These are phyloP conservation scores for Microplitis demolitor DNA, from an alignment of 1,140 invertebrate genomes.

Conservation along the genomic window DNA sequence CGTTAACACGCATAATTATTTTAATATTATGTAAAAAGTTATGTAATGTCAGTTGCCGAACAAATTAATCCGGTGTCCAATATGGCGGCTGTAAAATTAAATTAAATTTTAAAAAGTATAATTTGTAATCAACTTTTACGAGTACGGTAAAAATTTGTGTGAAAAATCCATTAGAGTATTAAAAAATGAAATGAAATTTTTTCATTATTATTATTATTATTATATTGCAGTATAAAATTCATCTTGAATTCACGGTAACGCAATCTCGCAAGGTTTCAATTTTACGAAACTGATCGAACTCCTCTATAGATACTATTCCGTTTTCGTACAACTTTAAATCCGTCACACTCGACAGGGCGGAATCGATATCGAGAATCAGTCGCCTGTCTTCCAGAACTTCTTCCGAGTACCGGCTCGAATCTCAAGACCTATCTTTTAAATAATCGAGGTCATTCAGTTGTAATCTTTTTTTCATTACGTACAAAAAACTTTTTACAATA, in stretches of 20 bases:
- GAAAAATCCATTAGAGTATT: not conserved
- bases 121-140: no score
- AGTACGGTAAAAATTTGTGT: not conserved
- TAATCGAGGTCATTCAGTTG: conserved; percentile 20
- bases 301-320: not conserved
- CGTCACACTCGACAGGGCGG: conserved; percentile 15
- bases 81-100: no score
- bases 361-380: conserved; percentile 27
- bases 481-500: no score
- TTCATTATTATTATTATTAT: no score
- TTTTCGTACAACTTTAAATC: conserved; percentile 19
- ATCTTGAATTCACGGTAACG: conserved; percentile 7
- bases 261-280: not conserved
- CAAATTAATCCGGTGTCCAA: no score
- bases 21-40: no score
- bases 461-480: not conserved
- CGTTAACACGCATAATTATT: no score
- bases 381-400: not conserved
- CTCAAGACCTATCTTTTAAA: conserved; percentile 13
- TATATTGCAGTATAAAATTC: not conserved
- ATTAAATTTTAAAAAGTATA: no score
- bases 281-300: not conserved
- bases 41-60: no score
- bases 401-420: not conserved
- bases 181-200: not conserved